Evolutionary conservation across 1,140 invertebrate species (phyloP).

Genomic region (Adoxophyes honmai): DNA sequence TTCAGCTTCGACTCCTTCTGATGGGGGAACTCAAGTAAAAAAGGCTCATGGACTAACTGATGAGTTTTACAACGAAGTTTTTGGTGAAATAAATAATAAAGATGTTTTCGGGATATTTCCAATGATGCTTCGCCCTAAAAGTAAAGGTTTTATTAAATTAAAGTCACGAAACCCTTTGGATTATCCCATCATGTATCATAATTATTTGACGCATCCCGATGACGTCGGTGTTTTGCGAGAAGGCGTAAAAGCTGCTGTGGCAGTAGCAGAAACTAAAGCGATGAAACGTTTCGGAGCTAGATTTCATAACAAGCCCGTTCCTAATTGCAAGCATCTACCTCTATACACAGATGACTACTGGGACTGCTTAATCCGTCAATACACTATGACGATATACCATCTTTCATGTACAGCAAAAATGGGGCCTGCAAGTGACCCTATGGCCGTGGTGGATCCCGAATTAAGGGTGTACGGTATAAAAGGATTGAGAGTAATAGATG

Average conservation of each 20-base stretch:
- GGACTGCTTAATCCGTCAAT: conserved; percentile 87
- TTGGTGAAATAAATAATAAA: conserved; percentile 81
- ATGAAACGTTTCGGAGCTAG: conserved; percentile 86
- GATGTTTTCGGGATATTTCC: conserved; percentile 90
- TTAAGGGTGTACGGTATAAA: conserved; percentile 86
- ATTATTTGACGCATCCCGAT: conserved; percentile 90
- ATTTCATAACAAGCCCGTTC: conserved; percentile 84
- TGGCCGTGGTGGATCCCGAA: conserved; percentile 89
- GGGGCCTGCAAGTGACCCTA: conserved; percentile 86
- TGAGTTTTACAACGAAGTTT: conserved; percentile 88
- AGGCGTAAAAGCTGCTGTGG: conserved; percentile 90
- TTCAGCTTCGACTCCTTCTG: conserved; percentile 87
- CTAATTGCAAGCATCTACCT: conserved; percentile 88
- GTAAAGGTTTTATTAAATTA: conserved; percentile 87
- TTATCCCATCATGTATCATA: conserved; percentile 92
- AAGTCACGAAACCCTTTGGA: conserved; percentile 88
- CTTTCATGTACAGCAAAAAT: conserved; percentile 91
- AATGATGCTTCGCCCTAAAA: conserved; percentile 92
- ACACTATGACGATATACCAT: conserved; percentile 93
- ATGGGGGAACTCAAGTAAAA: conserved; percentile 86
- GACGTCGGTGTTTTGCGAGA: conserved; percentile 88
- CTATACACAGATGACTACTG: conserved; percentile 90
- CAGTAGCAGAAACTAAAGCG: conserved; percentile 85
- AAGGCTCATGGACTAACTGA: conserved; percentile 87
- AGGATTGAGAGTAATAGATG: conserved; percentile 87